Base-by-base conservation (phyloP, 1,140 invertebrate genomes). In the Drosophila punjabiensis region DNA sequence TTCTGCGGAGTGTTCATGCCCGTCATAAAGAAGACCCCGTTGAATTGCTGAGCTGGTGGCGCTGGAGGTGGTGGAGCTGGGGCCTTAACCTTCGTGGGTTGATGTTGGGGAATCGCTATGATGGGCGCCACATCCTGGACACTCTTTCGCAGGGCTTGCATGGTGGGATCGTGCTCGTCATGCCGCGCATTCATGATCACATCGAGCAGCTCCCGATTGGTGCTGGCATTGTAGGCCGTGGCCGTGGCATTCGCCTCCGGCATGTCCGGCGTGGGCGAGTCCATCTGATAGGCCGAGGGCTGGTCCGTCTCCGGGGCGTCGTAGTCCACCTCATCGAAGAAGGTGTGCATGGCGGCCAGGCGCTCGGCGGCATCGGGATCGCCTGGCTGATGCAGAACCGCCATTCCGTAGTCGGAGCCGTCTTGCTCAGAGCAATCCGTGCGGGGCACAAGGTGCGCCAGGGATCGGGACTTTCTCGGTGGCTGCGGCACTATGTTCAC, bases 401-500 rank as follows among this genome's bases (percentile, higher is more conserved):
- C 24, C 81, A 93, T 77, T 4, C 89, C 93, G 20, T 91, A 93
- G 16, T 93, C 92, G 11, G 93, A 92, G 58, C 82, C 92, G 63
- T 93, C 93, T 24, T 87, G 75, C 20, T 93, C 92, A 4, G 89
- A 89, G 60, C 91, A 90, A n/a, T 92, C 85, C 0, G 80, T 86
- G 32, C 81, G 91, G 3, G 88, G 73, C 14, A 93, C 94, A 32
- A 95, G 89, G 86, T 95, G 95, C 14, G 94, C 93, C 41, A 96
- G 79, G 43, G 95, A 95, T 10, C 95, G 94, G 78, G 92, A 84
- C 52, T 93, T 93, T 93, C 95, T 80, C 0, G 95, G 95, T 48
- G 95, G 95, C 77, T 95, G 95, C 5, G 95, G 95, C 13, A 95
- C 87, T 64, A 96, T 94, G 82, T 95, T 95, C 1, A 93, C 94